Evolutionary conservation across 2,888 invertebrate genomes (phyloP).

Genomic region (Drosophila meridiana): DNA sequence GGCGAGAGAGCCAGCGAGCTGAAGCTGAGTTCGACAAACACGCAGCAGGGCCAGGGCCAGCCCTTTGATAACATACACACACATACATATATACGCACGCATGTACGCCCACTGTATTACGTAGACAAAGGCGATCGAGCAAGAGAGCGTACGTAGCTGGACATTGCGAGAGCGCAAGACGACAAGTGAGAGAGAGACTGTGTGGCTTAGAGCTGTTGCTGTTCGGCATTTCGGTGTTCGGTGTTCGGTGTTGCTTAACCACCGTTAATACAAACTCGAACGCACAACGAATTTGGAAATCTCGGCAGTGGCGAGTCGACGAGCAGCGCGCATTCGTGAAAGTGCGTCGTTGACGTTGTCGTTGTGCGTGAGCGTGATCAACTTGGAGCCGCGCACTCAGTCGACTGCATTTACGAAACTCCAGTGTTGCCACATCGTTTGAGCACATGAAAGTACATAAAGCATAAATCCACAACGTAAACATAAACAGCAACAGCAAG

Average conservation of each 20-base stretch:
- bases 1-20: constrained; percentile 31
- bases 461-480: constrained; percentile 3
- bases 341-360: constrained; percentile 55
- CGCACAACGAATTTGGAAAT: constrained; percentile 66
- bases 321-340: constrained; percentile 50
- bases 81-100: not conserved
- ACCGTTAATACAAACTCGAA: constrained; percentile 38
- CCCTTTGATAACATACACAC: constrained; percentile 67
- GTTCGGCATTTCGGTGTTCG: constrained; percentile 16
- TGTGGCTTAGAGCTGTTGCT: constrained; percentile 12
- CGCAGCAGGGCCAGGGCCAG: constrained; percentile 55
- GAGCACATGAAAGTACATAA: constrained; percentile 37
- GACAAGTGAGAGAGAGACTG: constrained; percentile 20
- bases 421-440: constrained; percentile 50
- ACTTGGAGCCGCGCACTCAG: constrained; percentile 17
- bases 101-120: constrained; percentile 31
- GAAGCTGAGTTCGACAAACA: constrained; percentile 35
- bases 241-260: constrained; percentile 45
- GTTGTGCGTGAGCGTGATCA: constrained; percentile 43
- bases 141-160: constrained; percentile 24
- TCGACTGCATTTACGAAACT: constrained; percentile 27
- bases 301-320: constrained; percentile 36
- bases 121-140: constrained; percentile 26
- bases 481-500: not conserved
- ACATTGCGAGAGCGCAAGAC: constrained; percentile 29